These are phyloP conservation scores for Grantiella picta DNA, from an alignment of 2,113 vertebrate species.

Conservation along the genomic window DNA sequence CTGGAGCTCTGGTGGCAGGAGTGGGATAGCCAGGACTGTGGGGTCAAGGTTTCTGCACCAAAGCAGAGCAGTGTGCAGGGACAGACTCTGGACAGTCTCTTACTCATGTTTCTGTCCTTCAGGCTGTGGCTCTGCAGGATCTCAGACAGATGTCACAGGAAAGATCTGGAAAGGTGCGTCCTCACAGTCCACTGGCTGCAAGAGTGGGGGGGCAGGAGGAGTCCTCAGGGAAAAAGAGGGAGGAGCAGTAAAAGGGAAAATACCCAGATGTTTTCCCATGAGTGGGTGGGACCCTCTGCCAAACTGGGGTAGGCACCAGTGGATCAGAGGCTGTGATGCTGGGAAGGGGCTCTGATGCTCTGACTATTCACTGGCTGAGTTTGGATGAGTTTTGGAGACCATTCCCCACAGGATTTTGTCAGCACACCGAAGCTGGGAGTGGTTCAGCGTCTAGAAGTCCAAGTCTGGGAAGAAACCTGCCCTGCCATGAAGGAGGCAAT, in stretches of 20 bases:
- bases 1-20: not conserved
- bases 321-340: not conserved
- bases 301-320: not conserved
- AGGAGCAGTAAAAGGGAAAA: not conserved
- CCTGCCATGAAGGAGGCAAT: no score
- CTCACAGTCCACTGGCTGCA: not conserved
- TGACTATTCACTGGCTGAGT: accelerated
- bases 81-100: not conserved
- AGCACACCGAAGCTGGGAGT: not conserved
- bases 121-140: not conserved
- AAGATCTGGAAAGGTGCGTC: not conserved
- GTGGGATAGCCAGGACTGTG: accelerated
- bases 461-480: not conserved
- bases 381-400: not conserved
- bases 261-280: not conserved
- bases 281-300: not conserved
- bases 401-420: not conserved
- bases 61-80: not conserved
- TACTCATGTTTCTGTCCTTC: not conserved
- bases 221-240: not conserved
- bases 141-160: not conserved
- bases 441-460: not conserved
- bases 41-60: not conserved
- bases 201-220: not conserved
- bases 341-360: not conserved